These are phyloP conservation scores for Trematocara zebra DNA, from an alignment of 2,113 vertebrate species.

Conservation along the genomic window DNA sequence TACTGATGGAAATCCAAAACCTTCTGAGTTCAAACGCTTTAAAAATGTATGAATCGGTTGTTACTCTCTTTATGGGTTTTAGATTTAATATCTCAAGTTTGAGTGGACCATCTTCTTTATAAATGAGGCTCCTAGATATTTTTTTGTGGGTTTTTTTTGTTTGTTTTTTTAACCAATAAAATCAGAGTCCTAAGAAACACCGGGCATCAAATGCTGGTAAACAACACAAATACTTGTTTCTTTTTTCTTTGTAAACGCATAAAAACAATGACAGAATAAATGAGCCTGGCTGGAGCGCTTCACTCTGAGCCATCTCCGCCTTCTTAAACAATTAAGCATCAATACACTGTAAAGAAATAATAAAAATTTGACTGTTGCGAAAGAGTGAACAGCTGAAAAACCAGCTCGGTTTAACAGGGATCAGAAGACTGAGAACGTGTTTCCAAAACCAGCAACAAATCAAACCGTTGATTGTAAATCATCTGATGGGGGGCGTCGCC, in stretches of 20 bases:
- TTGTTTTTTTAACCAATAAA: not conserved
- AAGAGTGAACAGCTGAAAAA: not conserved
- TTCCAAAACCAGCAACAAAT: not conserved
- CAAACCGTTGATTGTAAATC: not conserved
- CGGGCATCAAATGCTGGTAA: not conserved
- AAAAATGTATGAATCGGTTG: not conserved
- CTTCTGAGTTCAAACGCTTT: not conserved
- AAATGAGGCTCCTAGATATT: conserved; percentile 18
- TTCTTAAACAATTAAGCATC: not conserved
- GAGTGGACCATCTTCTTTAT: not conserved
- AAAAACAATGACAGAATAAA: not conserved
- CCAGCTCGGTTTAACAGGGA: not conserved
- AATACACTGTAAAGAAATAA: not conserved
- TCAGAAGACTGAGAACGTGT: not conserved
- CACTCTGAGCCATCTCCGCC: not conserved
- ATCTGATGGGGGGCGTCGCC: not conserved
- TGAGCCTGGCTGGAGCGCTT: not conserved
- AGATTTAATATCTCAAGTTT: not conserved
- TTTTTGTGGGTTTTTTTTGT: not conserved
- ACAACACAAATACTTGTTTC: not conserved
- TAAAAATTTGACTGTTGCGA: not conserved
- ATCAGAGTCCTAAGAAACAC: not conserved
- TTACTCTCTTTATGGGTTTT: not conserved
- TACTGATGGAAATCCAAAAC: not conserved
- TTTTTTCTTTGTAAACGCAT: not conserved